A percentile compares a stretch with the other conserved stretches of the same genome.
Evolutionary conservation across 2,888 invertebrate species (phyloP).

Genomic region (Hydraecia micacea): DNA sequence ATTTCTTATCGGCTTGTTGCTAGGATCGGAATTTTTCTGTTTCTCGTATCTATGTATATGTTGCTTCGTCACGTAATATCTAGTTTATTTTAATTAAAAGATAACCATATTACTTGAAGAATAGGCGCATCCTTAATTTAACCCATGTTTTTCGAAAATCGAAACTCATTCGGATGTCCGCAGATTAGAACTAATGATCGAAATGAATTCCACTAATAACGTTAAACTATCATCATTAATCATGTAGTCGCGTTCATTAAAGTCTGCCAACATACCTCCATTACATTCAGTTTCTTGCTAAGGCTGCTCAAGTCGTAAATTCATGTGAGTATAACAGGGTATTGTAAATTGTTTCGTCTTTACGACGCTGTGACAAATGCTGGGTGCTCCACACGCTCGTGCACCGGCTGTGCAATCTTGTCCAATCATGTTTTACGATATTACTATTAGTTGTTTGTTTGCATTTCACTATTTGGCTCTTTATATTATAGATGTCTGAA

Average conservation of each 20-base stretch:
- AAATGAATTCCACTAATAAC: constrained; percentile 46
- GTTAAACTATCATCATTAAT: constrained; percentile 48
- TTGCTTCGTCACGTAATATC: neutral
- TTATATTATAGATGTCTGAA: neutral
- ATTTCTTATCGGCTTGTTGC: neutral
- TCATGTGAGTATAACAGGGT: constrained; percentile 45
- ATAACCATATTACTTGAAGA: constrained; percentile 10
- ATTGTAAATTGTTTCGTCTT: constrained; percentile 53
- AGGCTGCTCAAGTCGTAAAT: constrained; percentile 34
- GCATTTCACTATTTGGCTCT: constrained; percentile 18
- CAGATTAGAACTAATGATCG: constrained; percentile 43
- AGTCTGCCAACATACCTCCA: constrained; percentile 35
- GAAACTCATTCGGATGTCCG: constrained; percentile 47
- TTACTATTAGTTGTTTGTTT: constrained; percentile 38
- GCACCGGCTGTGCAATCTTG: constrained; percentile 37
- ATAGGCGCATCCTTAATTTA: neutral
- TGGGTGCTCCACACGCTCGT: constrained; percentile 1
- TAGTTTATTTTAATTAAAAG: constrained; percentile 6
- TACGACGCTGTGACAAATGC: constrained; percentile 44
- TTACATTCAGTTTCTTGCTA: constrained; percentile 43
- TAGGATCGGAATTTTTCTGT: neutral
- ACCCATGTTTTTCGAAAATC: constrained; percentile 34
- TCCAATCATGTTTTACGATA: constrained; percentile 51
- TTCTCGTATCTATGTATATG: neutral
- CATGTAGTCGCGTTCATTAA: constrained; percentile 38